Conservation (phyloP, 1,140 invertebrate species). For the Trinorchestia longiramus region DNA sequence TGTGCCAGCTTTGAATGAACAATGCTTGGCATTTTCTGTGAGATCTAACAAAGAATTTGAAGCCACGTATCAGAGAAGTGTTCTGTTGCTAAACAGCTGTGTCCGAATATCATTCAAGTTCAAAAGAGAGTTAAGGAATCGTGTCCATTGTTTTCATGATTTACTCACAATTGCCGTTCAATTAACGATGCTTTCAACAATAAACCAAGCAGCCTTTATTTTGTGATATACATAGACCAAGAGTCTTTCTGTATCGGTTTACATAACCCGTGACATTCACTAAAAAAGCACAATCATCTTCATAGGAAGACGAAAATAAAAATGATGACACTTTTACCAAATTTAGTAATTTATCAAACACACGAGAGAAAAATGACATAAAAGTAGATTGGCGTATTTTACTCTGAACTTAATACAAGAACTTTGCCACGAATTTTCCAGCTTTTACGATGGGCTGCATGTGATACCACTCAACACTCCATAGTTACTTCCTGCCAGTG, state of each 20-base stretch:
- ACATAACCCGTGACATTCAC: neutral
- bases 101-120: too few relatives aligned
- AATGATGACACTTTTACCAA: neutral
- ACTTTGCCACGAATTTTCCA: neutral
- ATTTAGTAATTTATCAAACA: neutral
- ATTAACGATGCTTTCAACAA: neutral
- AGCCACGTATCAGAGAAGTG: neutral
- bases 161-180: neutral
- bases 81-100: neutral
- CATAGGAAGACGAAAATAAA: neutral
- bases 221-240: neutral
- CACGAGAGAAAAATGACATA: neutral
- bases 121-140: neutral
- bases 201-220: neutral
- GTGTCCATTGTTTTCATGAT: neutral
- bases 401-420: neutral
- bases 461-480: neutral
- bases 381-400: neutral
- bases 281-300: neutral
- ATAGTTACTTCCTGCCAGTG: neutral
- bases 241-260: neutral
- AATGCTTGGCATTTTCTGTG: neutral
- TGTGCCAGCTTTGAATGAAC: neutral
- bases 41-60: neutral
- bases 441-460: neutral